A percentile compares a stretch with the other conserved stretches of the same genome.
Conservation (phyloP, 2,888 invertebrate species). For the Standfussiana lucernea region DNA sequence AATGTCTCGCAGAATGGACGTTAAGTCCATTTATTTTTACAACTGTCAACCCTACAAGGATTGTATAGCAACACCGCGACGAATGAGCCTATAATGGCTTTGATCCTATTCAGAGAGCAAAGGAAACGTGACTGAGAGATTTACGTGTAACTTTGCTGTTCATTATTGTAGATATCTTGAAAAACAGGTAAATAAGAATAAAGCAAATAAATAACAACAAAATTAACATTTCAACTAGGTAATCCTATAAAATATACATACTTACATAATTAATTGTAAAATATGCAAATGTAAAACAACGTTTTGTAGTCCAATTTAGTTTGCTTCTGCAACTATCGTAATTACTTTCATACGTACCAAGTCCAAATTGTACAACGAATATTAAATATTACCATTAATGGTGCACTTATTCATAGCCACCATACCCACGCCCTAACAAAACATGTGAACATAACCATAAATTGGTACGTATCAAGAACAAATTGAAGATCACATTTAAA, state of each 20-base stretch:
- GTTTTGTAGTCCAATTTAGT: neutral
- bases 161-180: slow-evolving; percentile 40
- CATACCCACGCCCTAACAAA: neutral
- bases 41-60: slow-evolving; percentile 51
- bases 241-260: neutral
- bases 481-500: slow-evolving; percentile 32
- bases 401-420: neutral
- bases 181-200: slow-evolving; percentile 23
- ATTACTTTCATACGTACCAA: slow-evolving; percentile 2
- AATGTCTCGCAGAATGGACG: slow-evolving; percentile 28
- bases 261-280: neutral
- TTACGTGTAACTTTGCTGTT: slow-evolving; percentile 61
- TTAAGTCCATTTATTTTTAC: slow-evolving; percentile 30
- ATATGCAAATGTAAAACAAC: slow-evolving; percentile 1
- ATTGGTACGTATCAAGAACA: neutral
- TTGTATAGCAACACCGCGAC: slow-evolving; percentile 60
- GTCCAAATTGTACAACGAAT: neutral
- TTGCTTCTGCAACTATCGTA: neutral
- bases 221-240: neutral
- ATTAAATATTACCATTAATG: neutral
- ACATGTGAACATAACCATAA: neutral
- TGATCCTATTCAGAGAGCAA: slow-evolving; percentile 71
- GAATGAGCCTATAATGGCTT: slow-evolving; percentile 68
- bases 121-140: slow-evolving; percentile 74
- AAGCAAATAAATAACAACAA: slow-evolving; percentile 9